phyloP scores from a whole-genome alignment of 2,888 invertebrate genomes.

The Eumacrocentrus americanus region DNA sequence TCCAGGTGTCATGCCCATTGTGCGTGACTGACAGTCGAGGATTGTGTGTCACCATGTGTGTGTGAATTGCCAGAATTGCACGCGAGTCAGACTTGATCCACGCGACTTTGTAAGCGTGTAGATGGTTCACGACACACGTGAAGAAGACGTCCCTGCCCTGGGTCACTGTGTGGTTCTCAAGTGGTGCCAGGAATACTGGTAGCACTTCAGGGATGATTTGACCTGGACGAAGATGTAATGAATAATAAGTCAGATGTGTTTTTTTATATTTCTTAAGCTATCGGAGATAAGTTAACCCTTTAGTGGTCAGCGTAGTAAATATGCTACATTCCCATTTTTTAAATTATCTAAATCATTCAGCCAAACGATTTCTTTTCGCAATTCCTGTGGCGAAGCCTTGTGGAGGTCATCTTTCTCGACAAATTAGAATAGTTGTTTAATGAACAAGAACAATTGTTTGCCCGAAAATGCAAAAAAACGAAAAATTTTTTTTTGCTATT shows the following conservation, averaged over 20 bases:
- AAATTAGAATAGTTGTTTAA: too few species aligned
- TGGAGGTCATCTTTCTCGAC: too few species aligned
- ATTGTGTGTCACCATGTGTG: conserved; percentile 88
- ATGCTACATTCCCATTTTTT: too few species aligned
- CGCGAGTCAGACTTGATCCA: conserved; percentile 93
- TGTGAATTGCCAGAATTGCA: conserved; percentile 87
- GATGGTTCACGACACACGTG: conserved; percentile 89
- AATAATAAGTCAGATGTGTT: conserved; percentile 28
- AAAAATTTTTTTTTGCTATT: too few species aligned
- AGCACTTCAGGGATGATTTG: conserved; percentile 72
- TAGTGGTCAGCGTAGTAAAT: too few species aligned
- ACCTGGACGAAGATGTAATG: conserved; percentile 63
- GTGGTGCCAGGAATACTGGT: conserved; percentile 83
- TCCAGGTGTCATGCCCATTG: conserved; percentile 94
- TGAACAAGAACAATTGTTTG: too few species aligned
- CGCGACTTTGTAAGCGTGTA: conserved; percentile 86
- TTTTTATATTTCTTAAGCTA: not conserved
- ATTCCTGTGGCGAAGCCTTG: too few species aligned
- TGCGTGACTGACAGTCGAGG: conserved; percentile 85
- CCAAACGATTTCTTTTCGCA: too few species aligned
- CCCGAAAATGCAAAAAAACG: too few species aligned
- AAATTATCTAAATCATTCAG: too few species aligned
- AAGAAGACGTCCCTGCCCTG: conserved; percentile 88
- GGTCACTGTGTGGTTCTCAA: conserved; percentile 86
- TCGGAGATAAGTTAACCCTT: too few species aligned